A percentile compares a stretch with the other conserved stretches of the same genome.
Conservation (phyloP, 2,888 invertebrate species). For the Tolmerus cingulatus region DNA sequence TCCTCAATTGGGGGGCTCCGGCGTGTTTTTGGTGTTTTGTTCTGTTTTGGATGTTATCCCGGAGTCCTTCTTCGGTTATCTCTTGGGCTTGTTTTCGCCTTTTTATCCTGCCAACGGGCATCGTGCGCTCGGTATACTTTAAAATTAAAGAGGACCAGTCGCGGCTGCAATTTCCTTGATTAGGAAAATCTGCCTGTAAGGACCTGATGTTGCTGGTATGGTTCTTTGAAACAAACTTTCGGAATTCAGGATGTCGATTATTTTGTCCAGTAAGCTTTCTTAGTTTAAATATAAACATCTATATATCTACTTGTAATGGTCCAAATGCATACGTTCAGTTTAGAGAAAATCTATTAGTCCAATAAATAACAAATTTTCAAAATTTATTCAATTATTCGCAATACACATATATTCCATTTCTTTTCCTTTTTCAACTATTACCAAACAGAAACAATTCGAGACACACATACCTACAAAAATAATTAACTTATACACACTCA, state of each 20-base stretch:
- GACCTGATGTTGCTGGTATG: background rate
- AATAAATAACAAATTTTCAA: background rate
- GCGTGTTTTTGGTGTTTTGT: slow-evolving; percentile 5
- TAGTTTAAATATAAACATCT: background rate
- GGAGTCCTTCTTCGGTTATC: background rate
- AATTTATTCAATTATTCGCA: background rate
- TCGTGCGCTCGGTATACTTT: background rate
- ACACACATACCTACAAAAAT: background rate
- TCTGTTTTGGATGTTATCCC: slow-evolving; percentile 4
- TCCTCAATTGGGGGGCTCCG: background rate
- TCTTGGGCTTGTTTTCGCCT: slow-evolving; percentile 1
- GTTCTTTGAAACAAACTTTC: background rate
- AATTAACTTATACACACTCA: background rate
- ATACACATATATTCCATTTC: background rate
- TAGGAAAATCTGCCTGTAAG: background rate
- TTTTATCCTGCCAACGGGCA: background rate
- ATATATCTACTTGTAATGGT: background rate
- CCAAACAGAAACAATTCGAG: too few species aligned
- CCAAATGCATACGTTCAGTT: background rate
- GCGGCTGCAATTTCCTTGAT: background rate
- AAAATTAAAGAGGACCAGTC: slow-evolving; percentile 28
- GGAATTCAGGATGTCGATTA: background rate
- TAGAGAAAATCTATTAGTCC: background rate
- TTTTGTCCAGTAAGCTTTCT: background rate
- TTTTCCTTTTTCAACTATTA: background rate